Conservation (phyloP, 2,888 invertebrate genomes). For the Steinernema hermaphroditum region DNA sequence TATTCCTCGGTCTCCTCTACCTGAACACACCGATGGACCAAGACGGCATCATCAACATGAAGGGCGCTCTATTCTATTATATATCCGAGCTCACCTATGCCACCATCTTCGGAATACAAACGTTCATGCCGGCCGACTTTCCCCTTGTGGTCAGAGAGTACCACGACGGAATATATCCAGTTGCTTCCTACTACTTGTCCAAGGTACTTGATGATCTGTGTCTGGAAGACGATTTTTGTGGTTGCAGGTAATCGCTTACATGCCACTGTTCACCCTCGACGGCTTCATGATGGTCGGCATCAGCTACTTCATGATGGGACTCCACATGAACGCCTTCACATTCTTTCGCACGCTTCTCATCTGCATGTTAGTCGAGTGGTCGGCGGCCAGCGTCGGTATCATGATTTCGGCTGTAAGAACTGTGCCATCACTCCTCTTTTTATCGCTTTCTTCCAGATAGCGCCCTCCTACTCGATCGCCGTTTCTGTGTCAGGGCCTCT, state of each 20-base stretch:
- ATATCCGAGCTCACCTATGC: constrained; percentile 90
- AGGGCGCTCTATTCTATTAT: constrained; percentile 86
- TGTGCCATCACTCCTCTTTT: not conserved
- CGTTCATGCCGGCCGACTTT: constrained; percentile 83
- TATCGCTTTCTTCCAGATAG: constrained; percentile 35
- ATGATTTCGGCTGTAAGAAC: constrained; percentile 37
- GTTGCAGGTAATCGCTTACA: constrained; percentile 44
- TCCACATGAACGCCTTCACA: constrained; percentile 34
- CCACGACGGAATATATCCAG: constrained; percentile 85
- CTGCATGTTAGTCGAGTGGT: constrained; percentile 55
- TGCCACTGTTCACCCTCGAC: constrained; percentile 82
- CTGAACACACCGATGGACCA: constrained; percentile 73
- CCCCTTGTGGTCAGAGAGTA: constrained; percentile 88
- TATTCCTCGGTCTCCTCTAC: constrained; percentile 82
- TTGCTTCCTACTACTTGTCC: constrained; percentile 56
- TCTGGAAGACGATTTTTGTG: not conserved
- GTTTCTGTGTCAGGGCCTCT: constrained; percentile 61
- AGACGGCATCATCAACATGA: constrained; percentile 91
- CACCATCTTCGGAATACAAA: constrained; percentile 87
- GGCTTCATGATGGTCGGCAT: constrained; percentile 82
- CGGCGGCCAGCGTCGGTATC: constrained; percentile 53
- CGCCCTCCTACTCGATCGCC: constrained; percentile 59
- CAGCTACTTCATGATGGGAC: constrained; percentile 80
- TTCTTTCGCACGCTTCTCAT: constrained; percentile 51
- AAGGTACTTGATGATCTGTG: constrained; percentile 40